These are phyloP conservation scores for Ophion costatus DNA, from an alignment of 2,888 invertebrate genomes.

Conservation along the genomic window DNA sequence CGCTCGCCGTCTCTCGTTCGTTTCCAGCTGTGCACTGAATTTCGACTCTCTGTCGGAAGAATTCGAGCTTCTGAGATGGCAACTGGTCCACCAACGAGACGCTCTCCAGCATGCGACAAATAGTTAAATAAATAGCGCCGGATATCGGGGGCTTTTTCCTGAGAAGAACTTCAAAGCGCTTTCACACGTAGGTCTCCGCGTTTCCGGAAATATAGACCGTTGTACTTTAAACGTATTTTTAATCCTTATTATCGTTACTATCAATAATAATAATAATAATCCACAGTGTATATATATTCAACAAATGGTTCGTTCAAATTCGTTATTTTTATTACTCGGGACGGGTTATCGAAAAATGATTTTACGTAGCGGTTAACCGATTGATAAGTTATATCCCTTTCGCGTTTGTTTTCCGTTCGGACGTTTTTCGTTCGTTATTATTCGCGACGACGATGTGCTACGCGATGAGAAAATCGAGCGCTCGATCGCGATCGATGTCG, in stretches of 20 bases:
- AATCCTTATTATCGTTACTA: conserved; percentile 10
- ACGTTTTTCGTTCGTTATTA: conserved; percentile 9
- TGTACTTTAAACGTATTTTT: neutral
- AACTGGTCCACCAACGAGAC: conserved; percentile 67
- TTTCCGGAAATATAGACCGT: neutral
- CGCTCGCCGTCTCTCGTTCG: conserved; percentile 60
- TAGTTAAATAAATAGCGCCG: conserved; percentile 62
- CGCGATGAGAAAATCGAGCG: conserved; percentile 92
- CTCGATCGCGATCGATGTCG: conserved; percentile 93
- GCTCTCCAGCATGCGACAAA: conserved; percentile 17
- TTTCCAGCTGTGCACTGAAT: conserved; percentile 75
- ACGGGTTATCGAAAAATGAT: conserved; percentile 24
- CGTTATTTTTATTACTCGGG: conserved; percentile 7
- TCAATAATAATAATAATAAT: conserved; percentile 1
- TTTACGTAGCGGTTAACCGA: neutral
- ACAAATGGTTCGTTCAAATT: conserved; percentile 19
- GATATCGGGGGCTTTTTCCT: neutral
- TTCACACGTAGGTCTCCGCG: neutral
- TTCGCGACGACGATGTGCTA: conserved; percentile 82
- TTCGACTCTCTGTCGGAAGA: conserved; percentile 72
- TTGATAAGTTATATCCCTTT: neutral
- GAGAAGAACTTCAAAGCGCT: neutral
- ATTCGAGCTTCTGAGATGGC: conserved; percentile 71
- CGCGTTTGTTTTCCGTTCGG: neutral
- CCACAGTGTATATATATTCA: neutral